Evolutionary conservation across 2,888 invertebrate genomes (phyloP).

Genomic region (Synergus gifuensis): DNA sequence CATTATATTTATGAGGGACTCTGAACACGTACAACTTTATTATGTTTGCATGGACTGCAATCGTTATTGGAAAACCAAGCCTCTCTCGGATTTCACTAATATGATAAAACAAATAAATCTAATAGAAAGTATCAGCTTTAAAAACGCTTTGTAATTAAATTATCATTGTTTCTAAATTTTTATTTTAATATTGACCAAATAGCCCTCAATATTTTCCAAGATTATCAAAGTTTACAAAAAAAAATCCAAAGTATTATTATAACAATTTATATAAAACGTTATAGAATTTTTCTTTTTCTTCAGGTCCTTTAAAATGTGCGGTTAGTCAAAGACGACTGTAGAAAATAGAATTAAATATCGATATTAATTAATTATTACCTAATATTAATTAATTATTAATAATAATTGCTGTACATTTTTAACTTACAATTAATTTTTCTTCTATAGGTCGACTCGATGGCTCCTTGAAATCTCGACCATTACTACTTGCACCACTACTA

Average conservation of each 20-base stretch:
- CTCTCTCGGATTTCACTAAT: constrained; percentile 4
- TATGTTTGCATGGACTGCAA: neutral
- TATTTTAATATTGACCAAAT: neutral
- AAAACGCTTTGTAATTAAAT: neutral
- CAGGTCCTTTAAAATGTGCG: no score
- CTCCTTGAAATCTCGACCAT: constrained; percentile 64
- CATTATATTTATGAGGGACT: neutral
- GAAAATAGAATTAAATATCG: no score
- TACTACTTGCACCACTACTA: constrained; percentile 67
- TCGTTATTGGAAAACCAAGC: constrained; percentile 2
- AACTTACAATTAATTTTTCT: constrained; percentile 67
- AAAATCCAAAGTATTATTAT: neutral
- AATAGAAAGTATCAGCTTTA: neutral
- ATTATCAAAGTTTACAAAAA: no score
- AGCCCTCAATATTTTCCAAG: neutral
- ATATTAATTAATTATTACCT: no score
- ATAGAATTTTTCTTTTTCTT: neutral
- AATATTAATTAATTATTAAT: no score
- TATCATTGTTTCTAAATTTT: neutral
- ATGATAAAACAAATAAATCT: neutral
- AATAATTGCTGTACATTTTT: neutral
- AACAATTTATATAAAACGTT: neutral
- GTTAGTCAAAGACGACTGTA: no score
- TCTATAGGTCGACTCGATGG: constrained; percentile 56
- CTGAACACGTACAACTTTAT: neutral